phyloP scores from a whole-genome alignment of 2,113 vertebrate genomes.

The Melanerpes formicivorus region DNA sequence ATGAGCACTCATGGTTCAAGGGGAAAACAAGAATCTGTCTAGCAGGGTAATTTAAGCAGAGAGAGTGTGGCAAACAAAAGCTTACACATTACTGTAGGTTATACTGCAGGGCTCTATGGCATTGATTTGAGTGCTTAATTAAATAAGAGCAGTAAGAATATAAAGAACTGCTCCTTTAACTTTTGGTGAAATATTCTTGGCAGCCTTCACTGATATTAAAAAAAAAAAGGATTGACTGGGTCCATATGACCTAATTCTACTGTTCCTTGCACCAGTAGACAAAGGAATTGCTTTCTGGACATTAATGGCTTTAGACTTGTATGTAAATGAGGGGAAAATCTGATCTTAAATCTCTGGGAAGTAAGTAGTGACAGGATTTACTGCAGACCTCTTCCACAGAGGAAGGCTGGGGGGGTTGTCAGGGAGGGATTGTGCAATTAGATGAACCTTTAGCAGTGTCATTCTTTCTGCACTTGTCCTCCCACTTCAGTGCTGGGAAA shows the following conservation, averaged over 20 bases:
- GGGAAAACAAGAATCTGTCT: not conserved
- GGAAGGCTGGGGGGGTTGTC: not conserved
- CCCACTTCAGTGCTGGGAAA: not conserved
- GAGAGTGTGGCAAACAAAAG: not conserved
- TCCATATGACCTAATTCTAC: conserved; percentile 30
- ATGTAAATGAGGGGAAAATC: conserved; percentile 49
- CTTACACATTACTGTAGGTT: not conserved
- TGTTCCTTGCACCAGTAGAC: not conserved
- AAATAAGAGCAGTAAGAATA: not conserved
- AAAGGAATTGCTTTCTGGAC: conserved; percentile 25
- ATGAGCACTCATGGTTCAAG: not conserved
- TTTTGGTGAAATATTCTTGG: not conserved
- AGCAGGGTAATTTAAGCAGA: not conserved
- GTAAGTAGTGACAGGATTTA: conserved; percentile 5
- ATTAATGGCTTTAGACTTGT: conserved; percentile 46
- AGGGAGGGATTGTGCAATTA: not conserved
- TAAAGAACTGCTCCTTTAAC: not conserved
- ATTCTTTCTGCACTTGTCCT: not conserved
- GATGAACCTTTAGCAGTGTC: not conserved
- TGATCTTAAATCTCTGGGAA: conserved; percentile 44
- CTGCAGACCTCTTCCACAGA: not conserved
- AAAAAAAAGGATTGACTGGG: not conserved
- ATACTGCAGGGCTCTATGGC: not conserved
- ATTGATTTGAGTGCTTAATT: not conserved
- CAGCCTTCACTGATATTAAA: not conserved